Percentiles rank a stretch among this genome's conserved stretches.
Evolutionary conservation across 2,888 invertebrate genomes (phyloP).

Genomic region (Spisula subtruncata): DNA sequence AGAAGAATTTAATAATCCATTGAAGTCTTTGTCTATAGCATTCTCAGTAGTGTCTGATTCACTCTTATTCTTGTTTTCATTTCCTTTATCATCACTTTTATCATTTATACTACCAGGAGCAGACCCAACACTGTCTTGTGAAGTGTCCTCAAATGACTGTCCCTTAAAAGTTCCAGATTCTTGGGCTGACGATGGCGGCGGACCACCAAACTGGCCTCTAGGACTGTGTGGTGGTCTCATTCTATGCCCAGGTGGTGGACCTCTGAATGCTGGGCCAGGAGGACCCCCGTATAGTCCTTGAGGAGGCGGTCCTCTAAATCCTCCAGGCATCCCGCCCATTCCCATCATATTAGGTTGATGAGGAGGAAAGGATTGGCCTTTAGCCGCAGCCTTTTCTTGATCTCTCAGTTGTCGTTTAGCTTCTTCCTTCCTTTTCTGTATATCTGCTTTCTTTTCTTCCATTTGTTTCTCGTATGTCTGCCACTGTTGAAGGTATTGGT

Average conservation of each 20-base stretch:
- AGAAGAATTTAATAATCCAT: conserved; percentile 56
- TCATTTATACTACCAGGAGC: neutral
- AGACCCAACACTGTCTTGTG: neutral
- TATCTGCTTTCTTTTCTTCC: conserved; percentile 83
- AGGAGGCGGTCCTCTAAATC: conserved; percentile 37
- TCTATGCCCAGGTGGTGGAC: conserved; percentile 54
- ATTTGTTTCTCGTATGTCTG: conserved; percentile 90
- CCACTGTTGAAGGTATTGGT: conserved; percentile 95
- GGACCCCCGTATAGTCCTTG: conserved; percentile 51
- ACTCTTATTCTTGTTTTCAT: neutral
- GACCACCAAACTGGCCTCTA: conserved; percentile 26
- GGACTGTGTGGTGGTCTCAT: conserved; percentile 32
- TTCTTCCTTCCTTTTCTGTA: conserved; percentile 79
- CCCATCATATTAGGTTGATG: conserved; percentile 56
- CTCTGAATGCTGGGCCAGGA: conserved; percentile 44
- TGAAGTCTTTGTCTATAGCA: conserved; percentile 47
- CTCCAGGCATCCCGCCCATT: conserved; percentile 32
- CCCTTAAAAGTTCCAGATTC: conserved; percentile 32
- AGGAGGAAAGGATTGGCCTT: conserved; percentile 47
- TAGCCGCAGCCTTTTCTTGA: conserved; percentile 58
- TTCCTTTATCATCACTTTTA: conserved; percentile 33
- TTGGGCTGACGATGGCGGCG: conserved; percentile 18
- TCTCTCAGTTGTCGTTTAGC: conserved; percentile 67
- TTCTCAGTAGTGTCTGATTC: conserved; percentile 38
- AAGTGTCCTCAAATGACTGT: conserved; percentile 33